Evolutionary conservation across 2,888 invertebrate species (phyloP), one percentile per base, ranked within the genome.

Genomic region (Craniophora ligustri): DNA sequence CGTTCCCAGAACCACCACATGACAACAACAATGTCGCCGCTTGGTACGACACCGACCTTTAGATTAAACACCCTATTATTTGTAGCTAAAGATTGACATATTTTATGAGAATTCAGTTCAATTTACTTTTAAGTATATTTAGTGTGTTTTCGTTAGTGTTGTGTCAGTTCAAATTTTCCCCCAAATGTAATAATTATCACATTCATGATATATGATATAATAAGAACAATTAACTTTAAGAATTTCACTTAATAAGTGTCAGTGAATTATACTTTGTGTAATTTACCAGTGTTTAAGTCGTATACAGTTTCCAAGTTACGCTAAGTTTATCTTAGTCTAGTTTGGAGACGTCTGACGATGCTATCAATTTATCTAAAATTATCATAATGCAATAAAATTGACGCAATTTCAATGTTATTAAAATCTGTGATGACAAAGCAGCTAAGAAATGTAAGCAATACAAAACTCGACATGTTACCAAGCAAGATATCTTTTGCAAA

Each of bases 41-140:
- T 79, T 99, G 99, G 99, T 99, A 98, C 92, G 99, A 99, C 93
- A 99, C 98, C 72, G 98, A 99, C 92, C 96, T 99, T 84, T 99
- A 96, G 90, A 61, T 36, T 30, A 16, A 5, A 32, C 3, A 0
- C 15, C 50, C 26, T 38, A 11, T 47, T 28, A 5, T 41, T 11
- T 55, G 35, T 47, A 49, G 44, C 40, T 50, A 55, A 35, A 39
- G 28, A 47, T 40, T 23, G 18, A 67, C 47, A 62, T 41, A 44
- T 46, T 42, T 35, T 35, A 61, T 15, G 21, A 60, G 16, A 63
- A 19, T 57, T 50, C 53, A 67, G 63, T 65, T 65, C 64, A 67
- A 65, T 68, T 65, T 62, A 62, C 5, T 50, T 28, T 62, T 46
- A 63, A 46, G 4, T 42, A 13, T 35, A 46, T 47, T 41, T 65